phyloP scores from a whole-genome alignment of 1,140 invertebrate genomes.

The Drosophila seguyi region DNA sequence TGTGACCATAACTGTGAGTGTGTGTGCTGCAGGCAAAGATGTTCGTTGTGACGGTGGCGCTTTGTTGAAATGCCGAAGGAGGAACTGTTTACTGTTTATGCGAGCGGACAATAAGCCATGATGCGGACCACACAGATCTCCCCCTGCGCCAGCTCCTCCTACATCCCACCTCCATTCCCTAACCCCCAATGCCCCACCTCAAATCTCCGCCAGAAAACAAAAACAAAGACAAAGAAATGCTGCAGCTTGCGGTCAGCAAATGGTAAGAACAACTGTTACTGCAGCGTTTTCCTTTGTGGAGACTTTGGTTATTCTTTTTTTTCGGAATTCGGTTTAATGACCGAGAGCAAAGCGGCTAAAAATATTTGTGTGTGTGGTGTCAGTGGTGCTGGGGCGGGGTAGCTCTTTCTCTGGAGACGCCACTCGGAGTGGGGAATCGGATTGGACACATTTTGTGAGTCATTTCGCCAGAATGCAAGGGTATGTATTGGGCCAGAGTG shows the following conservation, averaged over 20 bases:
- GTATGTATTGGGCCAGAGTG: slow-evolving; percentile 8
- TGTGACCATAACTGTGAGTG: not conserved
- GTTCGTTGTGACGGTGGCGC: slow-evolving; percentile 26
- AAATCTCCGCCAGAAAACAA: slow-evolving; percentile 44
- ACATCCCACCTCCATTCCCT: not conserved
- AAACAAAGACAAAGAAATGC: slow-evolving; percentile 34
- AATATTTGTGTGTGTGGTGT: slow-evolving; percentile 66
- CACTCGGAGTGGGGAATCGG: slow-evolving; percentile 6
- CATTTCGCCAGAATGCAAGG: slow-evolving; percentile 42
- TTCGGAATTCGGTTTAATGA: slow-evolving; percentile 73
- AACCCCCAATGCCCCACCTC: not conserved
- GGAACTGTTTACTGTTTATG: slow-evolving; percentile 52
- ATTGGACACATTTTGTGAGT: slow-evolving; percentile 49
- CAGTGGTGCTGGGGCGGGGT: slow-evolving; percentile 22
- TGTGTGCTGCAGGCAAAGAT: slow-evolving; percentile 24
- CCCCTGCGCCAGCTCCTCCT: slow-evolving; percentile 3
- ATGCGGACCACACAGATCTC: slow-evolving; percentile 56
- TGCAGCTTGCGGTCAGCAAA: slow-evolving; percentile 70
- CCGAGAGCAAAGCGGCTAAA: slow-evolving; percentile 70
- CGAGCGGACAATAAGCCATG: slow-evolving; percentile 45
- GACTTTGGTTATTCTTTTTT: slow-evolving; percentile 19
- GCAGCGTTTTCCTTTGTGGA: slow-evolving; percentile 30
- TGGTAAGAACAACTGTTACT: slow-evolving; percentile 73
- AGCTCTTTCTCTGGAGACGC: slow-evolving; percentile 35
- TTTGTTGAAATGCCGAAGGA: slow-evolving; percentile 44